Base-by-base conservation (phyloP, 2,113 vertebrate genomes). In the Caranx ignobilis region DNA sequence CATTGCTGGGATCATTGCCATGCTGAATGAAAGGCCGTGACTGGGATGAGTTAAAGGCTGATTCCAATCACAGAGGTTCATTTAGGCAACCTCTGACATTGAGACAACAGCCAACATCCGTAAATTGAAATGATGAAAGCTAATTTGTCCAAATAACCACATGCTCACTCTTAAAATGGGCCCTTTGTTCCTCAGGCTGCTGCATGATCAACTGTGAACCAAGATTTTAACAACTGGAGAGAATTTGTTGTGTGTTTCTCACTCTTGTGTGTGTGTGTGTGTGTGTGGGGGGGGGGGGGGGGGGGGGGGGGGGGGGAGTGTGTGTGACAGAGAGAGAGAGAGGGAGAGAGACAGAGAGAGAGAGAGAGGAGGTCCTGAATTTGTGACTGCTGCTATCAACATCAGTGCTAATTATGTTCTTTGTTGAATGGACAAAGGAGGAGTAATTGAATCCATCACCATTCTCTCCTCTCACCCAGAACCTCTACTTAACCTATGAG, bases 331-430 rank as follows among this genome's bases (percentile, higher is more conserved):
- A 11, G 31, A 26, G 41, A 1, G 62, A 21, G 26, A 11, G 57
- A 9, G 39, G 15, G 31, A 6, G 31, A 11, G 6, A 18, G n/a
- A 18, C 35, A 9, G 35, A 18, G 32, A 19, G 11, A 3, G 54
- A 21, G n/a, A 26, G n/a, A 18, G 41, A 21, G 54, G 50, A 34
- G 54, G 34, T 12, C 50, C 48, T 43, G 72, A 35, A 37, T 41
- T 52, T 0, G 54, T 43, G 55, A 0, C 47, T 69, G 73, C 75
- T 82, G 76, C 73, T 75, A 83, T 82, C 62, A 82, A 66, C 71
- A 82, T 79, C 79, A 84, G 71, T 79, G 79, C 82, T 87, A 84
- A 89, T 87, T 77, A 84, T 86, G 77, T 84, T 82, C 72, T 84
- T 89, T 87, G 75, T 86, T 82, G 35, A 74, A 59, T n/a, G 69